Conservation (phyloP, 2,888 invertebrate genomes). For the Ceratothoa steindachneri region DNA sequence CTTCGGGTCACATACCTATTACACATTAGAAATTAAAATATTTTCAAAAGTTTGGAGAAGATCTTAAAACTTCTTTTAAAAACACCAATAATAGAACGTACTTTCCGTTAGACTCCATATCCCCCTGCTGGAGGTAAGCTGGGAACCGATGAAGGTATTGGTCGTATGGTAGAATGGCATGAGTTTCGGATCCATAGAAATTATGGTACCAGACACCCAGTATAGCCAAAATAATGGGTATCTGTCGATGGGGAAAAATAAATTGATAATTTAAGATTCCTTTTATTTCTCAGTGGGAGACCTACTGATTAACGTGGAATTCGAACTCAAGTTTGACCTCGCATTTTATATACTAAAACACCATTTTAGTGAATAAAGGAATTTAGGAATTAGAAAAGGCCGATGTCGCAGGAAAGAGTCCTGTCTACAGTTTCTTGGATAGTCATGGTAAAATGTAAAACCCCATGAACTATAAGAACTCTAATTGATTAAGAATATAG, state of each 20-base stretch:
- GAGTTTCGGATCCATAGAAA: slow-evolving; percentile 91
- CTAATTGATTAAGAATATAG: no score
- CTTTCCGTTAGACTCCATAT: slow-evolving; percentile 99
- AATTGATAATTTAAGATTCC: background rate
- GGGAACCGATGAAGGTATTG: slow-evolving; percentile 98
- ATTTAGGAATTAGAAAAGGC: no score
- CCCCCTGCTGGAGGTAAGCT: slow-evolving; percentile 99
- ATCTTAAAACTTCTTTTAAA: background rate
- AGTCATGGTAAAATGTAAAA: no score
- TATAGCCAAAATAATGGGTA: slow-evolving; percentile 85
- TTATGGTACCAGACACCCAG: slow-evolving; percentile 92
- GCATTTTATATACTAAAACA: no score
- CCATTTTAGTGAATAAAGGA: no score
- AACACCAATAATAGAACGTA: no score
- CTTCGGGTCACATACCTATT: slow-evolving; percentile 66
- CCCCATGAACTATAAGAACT: no score
- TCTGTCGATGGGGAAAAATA: slow-evolving; percentile 61
- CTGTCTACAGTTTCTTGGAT: no score
- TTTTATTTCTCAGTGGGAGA: no score
- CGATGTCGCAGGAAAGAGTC: no score
- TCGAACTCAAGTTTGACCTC: background rate
- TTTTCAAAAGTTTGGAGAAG: background rate
- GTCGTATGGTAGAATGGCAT: slow-evolving; percentile 94
- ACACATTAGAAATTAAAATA: background rate
- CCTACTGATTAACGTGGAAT: no score